A percentile compares a stretch with the other conserved stretches of the same genome.
phyloP scores from a whole-genome alignment of 1,140 invertebrate genomes.

The Rhagoletis pomonella region DNA sequence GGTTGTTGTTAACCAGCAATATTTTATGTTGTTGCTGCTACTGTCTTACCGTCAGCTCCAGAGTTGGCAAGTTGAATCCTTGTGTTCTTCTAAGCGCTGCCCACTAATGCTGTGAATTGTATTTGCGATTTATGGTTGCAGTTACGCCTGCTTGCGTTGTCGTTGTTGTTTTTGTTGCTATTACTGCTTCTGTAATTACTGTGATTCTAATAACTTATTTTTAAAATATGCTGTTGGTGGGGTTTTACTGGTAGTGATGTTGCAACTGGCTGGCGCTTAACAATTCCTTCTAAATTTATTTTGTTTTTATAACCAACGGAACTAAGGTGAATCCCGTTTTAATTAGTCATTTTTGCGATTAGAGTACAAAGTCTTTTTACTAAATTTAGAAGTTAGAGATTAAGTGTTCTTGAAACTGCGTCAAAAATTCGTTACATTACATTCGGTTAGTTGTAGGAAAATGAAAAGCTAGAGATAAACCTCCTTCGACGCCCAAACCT shows the following conservation, averaged over 20 bases:
- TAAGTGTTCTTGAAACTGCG: too few species aligned
- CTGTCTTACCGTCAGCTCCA: background rate
- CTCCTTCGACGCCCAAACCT: too few species aligned
- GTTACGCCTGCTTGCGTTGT: background rate
- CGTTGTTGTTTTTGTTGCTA: background rate
- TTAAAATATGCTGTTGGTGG: background rate
- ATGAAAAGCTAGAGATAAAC: too few species aligned
- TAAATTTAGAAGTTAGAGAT: too few species aligned
- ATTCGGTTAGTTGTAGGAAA: too few species aligned
- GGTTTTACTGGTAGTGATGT: background rate
- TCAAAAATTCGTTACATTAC: too few species aligned
- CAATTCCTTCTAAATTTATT: background rate
- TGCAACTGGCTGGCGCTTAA: background rate
- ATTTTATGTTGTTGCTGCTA: background rate
- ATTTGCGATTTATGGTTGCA: background rate
- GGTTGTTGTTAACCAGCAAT: background rate
- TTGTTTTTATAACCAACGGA: background rate
- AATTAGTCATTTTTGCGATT: too few species aligned
- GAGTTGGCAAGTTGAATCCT: background rate
- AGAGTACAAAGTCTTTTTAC: too few species aligned
- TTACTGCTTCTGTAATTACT: conserved; percentile 33
- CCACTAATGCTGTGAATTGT: background rate
- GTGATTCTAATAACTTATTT: conserved; percentile 29
- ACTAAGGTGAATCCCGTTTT: too few species aligned
- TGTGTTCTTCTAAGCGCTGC: background rate